Conservation (phyloP, 2,797 vertebrate genomes). For the Malurus leucopterus region DNA sequence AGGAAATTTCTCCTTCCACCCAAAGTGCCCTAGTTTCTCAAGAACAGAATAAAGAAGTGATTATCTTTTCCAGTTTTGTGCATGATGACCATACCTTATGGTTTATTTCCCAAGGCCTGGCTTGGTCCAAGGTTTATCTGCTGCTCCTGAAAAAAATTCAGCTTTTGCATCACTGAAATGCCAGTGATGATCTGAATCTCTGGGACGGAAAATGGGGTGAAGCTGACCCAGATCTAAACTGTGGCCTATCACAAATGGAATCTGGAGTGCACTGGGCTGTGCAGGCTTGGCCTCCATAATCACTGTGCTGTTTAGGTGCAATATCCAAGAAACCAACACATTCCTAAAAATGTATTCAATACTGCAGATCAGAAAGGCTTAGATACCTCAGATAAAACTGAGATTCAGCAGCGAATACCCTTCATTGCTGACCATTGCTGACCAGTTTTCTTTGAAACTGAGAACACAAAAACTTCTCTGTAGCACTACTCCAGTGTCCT, state of each 20-base stretch:
- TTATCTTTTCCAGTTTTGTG: neutral
- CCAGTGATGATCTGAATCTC: neutral
- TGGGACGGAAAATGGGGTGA: neutral
- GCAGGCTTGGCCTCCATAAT: neutral
- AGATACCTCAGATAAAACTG: neutral
- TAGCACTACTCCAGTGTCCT: neutral
- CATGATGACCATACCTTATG: neutral
- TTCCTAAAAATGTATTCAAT: neutral
- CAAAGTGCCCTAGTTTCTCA: neutral
- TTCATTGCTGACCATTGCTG: neutral
- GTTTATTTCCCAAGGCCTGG: neutral
- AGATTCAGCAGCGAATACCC: neutral
- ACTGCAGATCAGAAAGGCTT: neutral
- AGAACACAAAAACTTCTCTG: neutral
- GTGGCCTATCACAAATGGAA: too few relatives aligned
- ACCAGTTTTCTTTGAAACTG: neutral
- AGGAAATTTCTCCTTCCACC: neutral
- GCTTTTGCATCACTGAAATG: neutral
- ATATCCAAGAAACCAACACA: neutral
- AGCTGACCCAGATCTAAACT: neutral
- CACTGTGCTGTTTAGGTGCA: neutral
- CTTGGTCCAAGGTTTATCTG: neutral
- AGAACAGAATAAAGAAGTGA: neutral
- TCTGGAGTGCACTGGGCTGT: neutral
- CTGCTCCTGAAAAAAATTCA: neutral